Conservation (phyloP, 2,113 vertebrate species). For the Plecturocebus donacophilus region DNA sequence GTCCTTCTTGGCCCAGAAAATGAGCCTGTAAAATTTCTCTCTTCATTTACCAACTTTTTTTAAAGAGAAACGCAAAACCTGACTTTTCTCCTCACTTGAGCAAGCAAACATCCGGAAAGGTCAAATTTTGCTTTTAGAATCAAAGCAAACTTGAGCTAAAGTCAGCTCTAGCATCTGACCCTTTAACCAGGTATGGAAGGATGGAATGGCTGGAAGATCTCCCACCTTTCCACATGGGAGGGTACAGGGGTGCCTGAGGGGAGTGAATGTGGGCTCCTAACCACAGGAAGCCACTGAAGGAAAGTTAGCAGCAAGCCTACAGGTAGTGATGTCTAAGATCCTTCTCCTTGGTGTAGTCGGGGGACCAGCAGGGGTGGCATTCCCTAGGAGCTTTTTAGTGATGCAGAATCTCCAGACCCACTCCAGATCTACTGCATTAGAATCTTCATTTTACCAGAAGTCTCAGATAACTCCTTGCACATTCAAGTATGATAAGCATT, state of each 20-base stretch:
- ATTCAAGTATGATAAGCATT: background rate
- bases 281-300: background rate
- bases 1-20: background rate
- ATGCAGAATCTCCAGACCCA: background rate
- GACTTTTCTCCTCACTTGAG: background rate
- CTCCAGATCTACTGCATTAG: background rate
- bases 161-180: background rate
- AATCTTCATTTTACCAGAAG: background rate
- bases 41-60: background rate
- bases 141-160: background rate
- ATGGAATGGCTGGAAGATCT: background rate
- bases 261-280: background rate
- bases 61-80: constrained; percentile 7
- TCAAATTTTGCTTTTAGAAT: background rate
- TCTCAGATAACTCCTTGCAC: background rate
- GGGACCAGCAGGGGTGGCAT: background rate
- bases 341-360: background rate
- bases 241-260: background rate
- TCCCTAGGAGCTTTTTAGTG: background rate
- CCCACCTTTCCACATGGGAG: background rate
- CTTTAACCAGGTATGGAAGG: background rate
- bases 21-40: background rate
- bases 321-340: background rate
- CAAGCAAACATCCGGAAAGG: background rate
- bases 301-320: background rate